Evolutionary conservation across 92 coral and sea anemone species (phyloP), one percentile per base, ranked within the genome.

Genomic region (Montipora capitata): DNA sequence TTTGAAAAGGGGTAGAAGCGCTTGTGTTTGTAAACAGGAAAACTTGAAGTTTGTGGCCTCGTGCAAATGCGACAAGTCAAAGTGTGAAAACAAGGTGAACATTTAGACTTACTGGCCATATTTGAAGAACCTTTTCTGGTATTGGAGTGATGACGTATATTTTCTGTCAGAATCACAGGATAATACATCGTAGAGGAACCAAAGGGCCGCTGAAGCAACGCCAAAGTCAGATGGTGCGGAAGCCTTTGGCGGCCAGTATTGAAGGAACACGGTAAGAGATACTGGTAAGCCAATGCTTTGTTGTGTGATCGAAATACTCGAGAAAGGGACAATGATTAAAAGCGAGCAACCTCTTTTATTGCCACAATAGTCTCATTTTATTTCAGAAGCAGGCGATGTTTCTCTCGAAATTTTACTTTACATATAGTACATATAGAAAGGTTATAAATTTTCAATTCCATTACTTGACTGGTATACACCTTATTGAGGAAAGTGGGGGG

Each of bases 1-100:
- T 3, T 4, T 39, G 49, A 69, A 69, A 11, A 69, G 74, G 51
- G 74, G 74, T n/a, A 69, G 51, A 40, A 15, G 74, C 12, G 51
- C 35, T 13, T 41, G 74, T 15, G 8, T 13, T 69, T 69, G 74
- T 40, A 11, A 13, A 69, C 11, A 39, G 18, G 74, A 69, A 69
- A 8, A 41, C 51, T 40, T 40, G 49, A 69, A 40, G 49, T 69
- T 49, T 40, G 17, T 69, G 48, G 74, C 48, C 49, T 2, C 74
- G 48, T 41, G 74, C 74, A 69, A 69, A 69, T 69, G 74, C 18
- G 49, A 69, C 49, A 69, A 69, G 51, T 69, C 74, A 13, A 69
- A 69, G 51, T 69, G 74, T n/a, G 40, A 69, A 13, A 69, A 69
- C 7, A 69, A 41, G 74, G 74, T 69, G 49, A 39, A 69, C 49